These are phyloP conservation scores for Hippocampus abdominalis DNA, from an alignment of 2,113 vertebrate species.

Conservation along the genomic window DNA sequence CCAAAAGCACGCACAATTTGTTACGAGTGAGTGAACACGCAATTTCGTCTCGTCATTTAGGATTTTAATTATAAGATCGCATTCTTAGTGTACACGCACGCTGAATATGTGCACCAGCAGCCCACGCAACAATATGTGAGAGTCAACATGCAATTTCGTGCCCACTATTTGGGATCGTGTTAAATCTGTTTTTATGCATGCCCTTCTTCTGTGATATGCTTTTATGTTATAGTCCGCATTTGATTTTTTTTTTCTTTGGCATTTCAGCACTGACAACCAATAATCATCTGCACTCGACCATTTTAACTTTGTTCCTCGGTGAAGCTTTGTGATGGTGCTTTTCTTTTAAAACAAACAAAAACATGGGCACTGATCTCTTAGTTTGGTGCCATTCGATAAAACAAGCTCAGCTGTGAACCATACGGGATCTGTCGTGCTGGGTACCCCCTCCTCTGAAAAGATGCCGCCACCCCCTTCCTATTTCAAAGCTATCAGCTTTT, in stretches of 20 bases:
- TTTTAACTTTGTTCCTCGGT: conserved; percentile 36
- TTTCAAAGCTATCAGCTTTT: conserved; percentile 73
- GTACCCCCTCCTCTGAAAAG: conserved; percentile 62
- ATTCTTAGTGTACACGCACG: too few species aligned
- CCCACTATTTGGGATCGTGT: neutral
- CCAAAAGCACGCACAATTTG: neutral
- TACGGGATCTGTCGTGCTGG: conserved; percentile 68
- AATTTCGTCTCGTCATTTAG: neutral
- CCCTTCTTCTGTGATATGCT: neutral
- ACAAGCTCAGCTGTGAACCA: conserved; percentile 72
- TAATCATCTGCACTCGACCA: conserved; percentile 9
- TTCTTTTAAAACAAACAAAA: conserved; percentile 48
- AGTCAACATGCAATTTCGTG: neutral
- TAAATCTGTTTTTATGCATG: neutral
- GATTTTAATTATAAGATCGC: neutral
- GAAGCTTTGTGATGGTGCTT: conserved; percentile 47
- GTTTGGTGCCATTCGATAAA: conserved; percentile 74
- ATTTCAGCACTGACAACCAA: neutral
- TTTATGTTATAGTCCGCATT: neutral
- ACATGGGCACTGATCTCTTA: conserved; percentile 64
- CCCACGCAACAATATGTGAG: too few species aligned
- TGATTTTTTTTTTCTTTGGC: conserved; percentile 20
- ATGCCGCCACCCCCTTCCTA: conserved; percentile 58
- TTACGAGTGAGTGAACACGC: neutral
- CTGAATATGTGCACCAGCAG: too few species aligned